Evolutionary conservation across 2,797 vertebrate genomes (phyloP).

Genomic region (Spinibarbus caldwelli): DNA sequence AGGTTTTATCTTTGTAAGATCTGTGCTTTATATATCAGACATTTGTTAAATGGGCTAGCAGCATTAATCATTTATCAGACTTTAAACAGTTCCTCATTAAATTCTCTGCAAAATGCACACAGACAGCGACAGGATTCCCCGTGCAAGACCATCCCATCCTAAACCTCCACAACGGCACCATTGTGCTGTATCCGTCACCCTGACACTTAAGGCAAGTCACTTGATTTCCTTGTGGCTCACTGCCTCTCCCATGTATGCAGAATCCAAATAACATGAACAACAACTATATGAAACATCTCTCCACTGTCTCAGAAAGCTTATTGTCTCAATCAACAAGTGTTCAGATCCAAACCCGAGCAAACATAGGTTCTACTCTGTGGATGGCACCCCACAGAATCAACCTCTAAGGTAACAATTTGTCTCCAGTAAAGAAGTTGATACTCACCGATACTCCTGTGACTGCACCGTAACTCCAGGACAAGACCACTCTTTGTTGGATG

Average conservation of each 20-base stretch:
- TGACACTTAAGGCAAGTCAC: conserved; percentile 74
- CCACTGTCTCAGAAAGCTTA: neutral
- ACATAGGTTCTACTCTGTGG: neutral
- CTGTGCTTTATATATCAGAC: neutral
- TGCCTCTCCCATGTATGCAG: conserved; percentile 60
- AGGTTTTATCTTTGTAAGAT: neutral
- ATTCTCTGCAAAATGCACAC: neutral
- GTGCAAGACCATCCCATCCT: conserved; percentile 55
- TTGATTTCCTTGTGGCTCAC: conserved; percentile 80
- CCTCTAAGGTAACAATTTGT: neutral
- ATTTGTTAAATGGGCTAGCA: neutral
- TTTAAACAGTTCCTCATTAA: neutral
- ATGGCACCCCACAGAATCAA: neutral
- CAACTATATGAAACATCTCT: conserved; percentile 25
- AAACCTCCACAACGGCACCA: conserved; percentile 70
- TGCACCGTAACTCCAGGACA: conserved; percentile 52
- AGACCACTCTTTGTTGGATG: conserved; percentile 56
- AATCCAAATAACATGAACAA: conserved; percentile 40
- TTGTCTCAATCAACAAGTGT: conserved; percentile 1
- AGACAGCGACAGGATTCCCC: conserved; percentile 46
- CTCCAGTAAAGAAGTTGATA: conserved; percentile 27
- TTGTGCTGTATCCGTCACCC: conserved; percentile 69
- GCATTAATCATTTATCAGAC: neutral
- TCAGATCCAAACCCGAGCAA: neutral
- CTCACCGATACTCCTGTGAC: conserved; percentile 58